Evolutionary conservation across 2,113 vertebrate genomes (phyloP).

Genomic region (Xiphias gladius): DNA sequence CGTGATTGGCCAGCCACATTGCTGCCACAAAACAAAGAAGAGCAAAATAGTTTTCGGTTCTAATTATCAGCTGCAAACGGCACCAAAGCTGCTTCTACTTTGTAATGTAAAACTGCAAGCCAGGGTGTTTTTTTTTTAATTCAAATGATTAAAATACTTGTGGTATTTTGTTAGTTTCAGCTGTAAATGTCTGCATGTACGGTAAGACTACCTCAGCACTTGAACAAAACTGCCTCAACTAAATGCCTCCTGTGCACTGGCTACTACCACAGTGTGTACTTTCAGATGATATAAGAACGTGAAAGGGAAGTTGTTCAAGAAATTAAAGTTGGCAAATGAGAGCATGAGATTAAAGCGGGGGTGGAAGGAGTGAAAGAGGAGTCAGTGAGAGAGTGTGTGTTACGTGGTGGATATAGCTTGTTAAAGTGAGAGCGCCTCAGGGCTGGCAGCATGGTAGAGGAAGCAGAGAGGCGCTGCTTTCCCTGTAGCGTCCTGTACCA

Average conservation of each 20-base stretch:
- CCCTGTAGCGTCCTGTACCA: constrained; percentile 63
- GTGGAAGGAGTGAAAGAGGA: constrained; percentile 15
- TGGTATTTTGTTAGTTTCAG: no score
- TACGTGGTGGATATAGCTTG: not conserved
- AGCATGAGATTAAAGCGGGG: constrained; percentile 48
- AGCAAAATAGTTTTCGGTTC: no score
- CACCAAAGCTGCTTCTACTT: not conserved
- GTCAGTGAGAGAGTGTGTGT: not conserved
- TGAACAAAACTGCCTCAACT: not conserved
- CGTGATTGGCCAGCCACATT: no score
- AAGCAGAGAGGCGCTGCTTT: constrained; percentile 60
- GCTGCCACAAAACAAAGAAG: not conserved
- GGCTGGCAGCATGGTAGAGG: constrained; percentile 54
- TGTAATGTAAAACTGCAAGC: not conserved
- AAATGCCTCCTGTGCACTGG: not conserved
- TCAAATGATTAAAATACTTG: no score
- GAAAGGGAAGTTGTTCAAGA: constrained; percentile 50
- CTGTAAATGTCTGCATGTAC: no score
- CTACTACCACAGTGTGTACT: not conserved
- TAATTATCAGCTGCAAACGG: not conserved
- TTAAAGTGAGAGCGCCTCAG: constrained; percentile 45
- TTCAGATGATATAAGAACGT: constrained; percentile 5
- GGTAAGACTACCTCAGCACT: not conserved
- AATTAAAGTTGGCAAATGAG: constrained; percentile 58
- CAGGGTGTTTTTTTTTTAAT: no score